A percentile compares a stretch with the other conserved stretches of the same genome.
phyloP scores from a whole-genome alignment of 2,888 invertebrate genomes.

The Sarcophaga caerulescens region DNA sequence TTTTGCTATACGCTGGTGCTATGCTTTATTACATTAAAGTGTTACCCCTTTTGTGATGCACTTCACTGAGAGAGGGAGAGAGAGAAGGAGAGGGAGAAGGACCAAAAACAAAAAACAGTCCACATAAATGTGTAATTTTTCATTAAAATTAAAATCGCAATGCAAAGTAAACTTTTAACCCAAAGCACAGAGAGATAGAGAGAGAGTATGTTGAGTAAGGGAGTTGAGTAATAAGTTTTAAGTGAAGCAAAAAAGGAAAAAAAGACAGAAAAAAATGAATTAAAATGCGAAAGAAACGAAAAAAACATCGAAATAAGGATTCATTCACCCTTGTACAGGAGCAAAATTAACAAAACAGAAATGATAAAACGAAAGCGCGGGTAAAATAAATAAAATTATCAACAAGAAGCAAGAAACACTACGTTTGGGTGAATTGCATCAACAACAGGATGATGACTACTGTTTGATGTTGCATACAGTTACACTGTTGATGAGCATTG shows the following conservation, averaged over 20 bases:
- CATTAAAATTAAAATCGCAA: constrained; percentile 68
- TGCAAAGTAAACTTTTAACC: constrained; percentile 34
- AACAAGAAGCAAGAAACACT: constrained; percentile 20
- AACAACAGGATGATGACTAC: constrained; percentile 30
- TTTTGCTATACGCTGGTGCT: neutral
- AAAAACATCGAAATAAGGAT: constrained; percentile 16
- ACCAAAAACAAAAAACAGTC: neutral
- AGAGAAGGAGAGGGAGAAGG: neutral
- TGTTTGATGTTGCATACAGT: constrained; percentile 17
- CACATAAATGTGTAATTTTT: constrained; percentile 62
- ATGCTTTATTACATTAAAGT: constrained; percentile 33
- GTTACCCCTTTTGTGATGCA: constrained; percentile 37
- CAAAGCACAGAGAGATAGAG: constrained; percentile 39
- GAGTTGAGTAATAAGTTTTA: neutral
- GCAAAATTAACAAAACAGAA: neutral
- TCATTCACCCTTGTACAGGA: constrained; percentile 55
- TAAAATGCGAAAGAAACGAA: neutral
- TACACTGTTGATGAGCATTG: constrained; percentile 1
- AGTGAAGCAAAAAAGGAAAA: neutral
- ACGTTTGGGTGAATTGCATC: constrained; percentile 58
- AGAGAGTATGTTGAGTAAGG: neutral
- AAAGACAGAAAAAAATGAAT: neutral
- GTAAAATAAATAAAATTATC: constrained; percentile 58
- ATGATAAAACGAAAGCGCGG: neutral
- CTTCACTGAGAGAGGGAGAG: neutral